Conservation (phyloP, 2,888 invertebrate genomes). For the Gymnocheta viridis region DNA sequence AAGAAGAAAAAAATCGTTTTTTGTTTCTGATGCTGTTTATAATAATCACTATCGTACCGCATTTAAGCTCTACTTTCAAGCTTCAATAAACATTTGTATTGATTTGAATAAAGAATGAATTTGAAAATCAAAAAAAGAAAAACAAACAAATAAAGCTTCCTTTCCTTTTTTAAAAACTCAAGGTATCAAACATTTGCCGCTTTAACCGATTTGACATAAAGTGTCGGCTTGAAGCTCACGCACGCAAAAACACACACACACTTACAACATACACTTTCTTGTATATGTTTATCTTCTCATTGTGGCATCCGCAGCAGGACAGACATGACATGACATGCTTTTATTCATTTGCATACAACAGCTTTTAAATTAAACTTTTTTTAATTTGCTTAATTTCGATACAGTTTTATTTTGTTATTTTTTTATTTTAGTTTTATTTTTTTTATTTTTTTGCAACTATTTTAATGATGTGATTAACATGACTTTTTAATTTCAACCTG, state of each 20-base stretch:
- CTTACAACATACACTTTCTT: neutral
- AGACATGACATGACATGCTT: conserved; percentile 20
- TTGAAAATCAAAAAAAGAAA: neutral
- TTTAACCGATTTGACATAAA: conserved; percentile 63
- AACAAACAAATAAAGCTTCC: neutral
- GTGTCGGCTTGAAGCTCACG: conserved; percentile 52
- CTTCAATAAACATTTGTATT: conserved; percentile 57
- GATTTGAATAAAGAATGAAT: conserved; percentile 35
- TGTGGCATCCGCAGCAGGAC: conserved; percentile 35
- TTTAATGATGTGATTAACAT: conserved; percentile 82
- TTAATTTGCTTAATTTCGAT: conserved; percentile 51
- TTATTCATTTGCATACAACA: conserved; percentile 56
- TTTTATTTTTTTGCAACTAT: conserved; percentile 75
- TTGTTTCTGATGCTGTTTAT: neutral
- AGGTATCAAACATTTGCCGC: conserved; percentile 65
- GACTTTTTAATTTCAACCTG: conserved; percentile 82
- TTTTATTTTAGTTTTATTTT: neutral
- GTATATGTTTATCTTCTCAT: neutral
- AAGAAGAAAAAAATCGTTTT: conserved; percentile 44
- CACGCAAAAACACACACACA: conserved; percentile 2
- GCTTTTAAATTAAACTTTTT: conserved; percentile 57
- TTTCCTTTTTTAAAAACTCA: conserved; percentile 29
- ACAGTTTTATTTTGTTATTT: conserved; percentile 26
- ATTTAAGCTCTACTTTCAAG: conserved; percentile 56
- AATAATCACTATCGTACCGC: conserved; percentile 29